Percentiles rank a stretch among this genome's conserved stretches.
phyloP scores from a whole-genome alignment of 37 sponge, comb jelly and placozoan genomes.

The Eunapius fragilis region DNA sequence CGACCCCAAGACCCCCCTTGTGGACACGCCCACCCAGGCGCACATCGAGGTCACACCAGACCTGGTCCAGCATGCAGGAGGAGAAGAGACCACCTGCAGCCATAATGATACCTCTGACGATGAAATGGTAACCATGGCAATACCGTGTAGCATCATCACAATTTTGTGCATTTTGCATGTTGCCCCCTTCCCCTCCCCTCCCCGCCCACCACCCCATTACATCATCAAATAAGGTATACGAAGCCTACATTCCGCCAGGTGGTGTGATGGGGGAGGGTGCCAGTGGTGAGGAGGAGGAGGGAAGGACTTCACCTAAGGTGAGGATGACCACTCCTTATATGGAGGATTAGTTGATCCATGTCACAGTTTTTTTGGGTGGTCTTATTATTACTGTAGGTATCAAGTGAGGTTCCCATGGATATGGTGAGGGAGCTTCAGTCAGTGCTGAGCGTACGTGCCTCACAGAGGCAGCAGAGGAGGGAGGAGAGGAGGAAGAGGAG shows the following conservation, averaged over 20 bases:
- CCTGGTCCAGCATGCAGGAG: neutral
- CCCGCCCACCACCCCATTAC: neutral
- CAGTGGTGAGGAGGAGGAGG: slow-evolving; percentile 12
- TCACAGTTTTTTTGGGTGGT: no score
- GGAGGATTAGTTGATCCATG: no score
- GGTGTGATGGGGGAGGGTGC: neutral
- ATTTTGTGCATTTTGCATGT: neutral
- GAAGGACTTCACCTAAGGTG: neutral
- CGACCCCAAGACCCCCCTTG: neutral
- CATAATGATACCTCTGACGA: slow-evolving; percentile 27
- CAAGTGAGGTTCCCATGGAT: slow-evolving; percentile 3
- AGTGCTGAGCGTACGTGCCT: slow-evolving; percentile 34
- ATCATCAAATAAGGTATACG: neutral
- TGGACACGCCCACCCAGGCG: neutral
- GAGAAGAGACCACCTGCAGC: neutral
- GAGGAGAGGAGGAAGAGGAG: slow-evolving; percentile 4
- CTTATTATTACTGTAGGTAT: neutral
- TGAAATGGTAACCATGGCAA: slow-evolving; percentile 6
- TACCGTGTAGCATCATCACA: neutral
- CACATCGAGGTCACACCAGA: neutral
- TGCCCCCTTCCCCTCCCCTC: neutral
- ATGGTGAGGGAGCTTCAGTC: slow-evolving; percentile 45
- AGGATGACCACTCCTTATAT: no score
- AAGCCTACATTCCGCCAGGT: slow-evolving; percentile 25
- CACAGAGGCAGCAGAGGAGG: slow-evolving; percentile 31